These are phyloP conservation scores for Rattus rattus DNA, from an alignment of 2,113 vertebrate species.

Conservation along the genomic window DNA sequence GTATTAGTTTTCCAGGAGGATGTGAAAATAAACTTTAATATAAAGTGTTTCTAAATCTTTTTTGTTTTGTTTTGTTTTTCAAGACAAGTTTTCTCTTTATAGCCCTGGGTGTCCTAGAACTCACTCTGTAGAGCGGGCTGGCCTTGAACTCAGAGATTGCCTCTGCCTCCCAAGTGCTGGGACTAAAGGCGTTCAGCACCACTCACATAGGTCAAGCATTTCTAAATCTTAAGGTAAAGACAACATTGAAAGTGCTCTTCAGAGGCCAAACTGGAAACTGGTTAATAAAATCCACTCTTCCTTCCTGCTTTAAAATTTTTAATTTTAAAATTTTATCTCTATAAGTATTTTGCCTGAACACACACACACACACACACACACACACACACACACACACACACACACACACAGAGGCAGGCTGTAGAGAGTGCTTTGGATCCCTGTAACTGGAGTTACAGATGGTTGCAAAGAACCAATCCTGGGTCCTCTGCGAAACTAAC, in stretches of 20 bases:
- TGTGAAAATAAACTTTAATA: slow-evolving; percentile 15
- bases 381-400: too few relatives aligned
- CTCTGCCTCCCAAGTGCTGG: not conserved
- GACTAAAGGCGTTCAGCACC: not conserved
- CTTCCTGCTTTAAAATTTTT: not conserved
- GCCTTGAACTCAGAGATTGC: not conserved
- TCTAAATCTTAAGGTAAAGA: slow-evolving; percentile 79
- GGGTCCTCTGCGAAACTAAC: not conserved
- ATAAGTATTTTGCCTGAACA: not conserved
- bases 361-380: too few relatives aligned
- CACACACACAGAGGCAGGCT: too few relatives aligned
- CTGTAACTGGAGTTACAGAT: not conserved
- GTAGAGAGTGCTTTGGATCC: not conserved
- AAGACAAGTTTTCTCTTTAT: not conserved
- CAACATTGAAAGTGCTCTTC: slow-evolving; percentile 52
- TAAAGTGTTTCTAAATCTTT: not conserved
- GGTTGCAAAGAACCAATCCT: not conserved
- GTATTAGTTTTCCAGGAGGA: slow-evolving; percentile 37
- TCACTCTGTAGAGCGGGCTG: not conserved
- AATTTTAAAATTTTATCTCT: not conserved
- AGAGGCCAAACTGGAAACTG: slow-evolving; percentile 79
- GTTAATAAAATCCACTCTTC: slow-evolving; percentile 67
- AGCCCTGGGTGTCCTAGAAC: not conserved
- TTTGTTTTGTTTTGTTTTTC: not conserved
- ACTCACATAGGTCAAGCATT: not conserved